phyloP scores from a whole-genome alignment of 2,113 vertebrate species.

The Hypomesus transpacificus region DNA sequence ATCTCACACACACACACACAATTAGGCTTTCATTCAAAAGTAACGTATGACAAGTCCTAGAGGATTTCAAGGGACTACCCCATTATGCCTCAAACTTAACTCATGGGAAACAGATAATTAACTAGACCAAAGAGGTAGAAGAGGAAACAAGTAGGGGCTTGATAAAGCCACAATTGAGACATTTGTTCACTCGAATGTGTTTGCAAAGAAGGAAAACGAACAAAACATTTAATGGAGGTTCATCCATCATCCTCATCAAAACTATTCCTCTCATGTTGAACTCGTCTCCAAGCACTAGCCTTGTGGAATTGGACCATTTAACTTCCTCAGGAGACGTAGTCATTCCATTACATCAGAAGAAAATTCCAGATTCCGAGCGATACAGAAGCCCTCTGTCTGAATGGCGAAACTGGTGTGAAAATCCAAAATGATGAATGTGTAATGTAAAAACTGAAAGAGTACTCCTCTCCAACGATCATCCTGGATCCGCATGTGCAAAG shows the following conservation, averaged over 20 bases:
- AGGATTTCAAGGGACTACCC: background rate
- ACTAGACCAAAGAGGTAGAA: background rate
- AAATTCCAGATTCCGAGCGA: background rate
- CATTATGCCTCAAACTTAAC: constrained; percentile 12
- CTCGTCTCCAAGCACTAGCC: too few relatives aligned
- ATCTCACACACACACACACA: constrained; percentile 17
- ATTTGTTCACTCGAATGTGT: too few relatives aligned
- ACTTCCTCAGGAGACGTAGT: too few relatives aligned
- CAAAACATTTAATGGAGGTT: too few relatives aligned
- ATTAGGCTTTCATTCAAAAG: background rate
- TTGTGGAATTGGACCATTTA: too few relatives aligned
- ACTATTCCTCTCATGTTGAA: too few relatives aligned
- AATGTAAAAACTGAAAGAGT: background rate
- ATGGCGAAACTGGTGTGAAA: background rate
- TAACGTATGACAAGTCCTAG: background rate
- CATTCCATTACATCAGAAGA: background rate
- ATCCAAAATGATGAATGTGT: background rate
- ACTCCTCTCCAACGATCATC: constrained; percentile 32
- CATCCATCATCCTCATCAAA: too few relatives aligned
- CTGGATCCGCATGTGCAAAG: constrained; percentile 33
- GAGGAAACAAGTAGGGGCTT: constrained; percentile 10
- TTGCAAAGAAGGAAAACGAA: too few relatives aligned
- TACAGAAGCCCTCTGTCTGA: background rate
- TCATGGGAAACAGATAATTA: background rate
- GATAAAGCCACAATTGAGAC: too few relatives aligned